phyloP scores from a whole-genome alignment of 2,888 invertebrate genomes.

The Dinocampus coccinellae region DNA sequence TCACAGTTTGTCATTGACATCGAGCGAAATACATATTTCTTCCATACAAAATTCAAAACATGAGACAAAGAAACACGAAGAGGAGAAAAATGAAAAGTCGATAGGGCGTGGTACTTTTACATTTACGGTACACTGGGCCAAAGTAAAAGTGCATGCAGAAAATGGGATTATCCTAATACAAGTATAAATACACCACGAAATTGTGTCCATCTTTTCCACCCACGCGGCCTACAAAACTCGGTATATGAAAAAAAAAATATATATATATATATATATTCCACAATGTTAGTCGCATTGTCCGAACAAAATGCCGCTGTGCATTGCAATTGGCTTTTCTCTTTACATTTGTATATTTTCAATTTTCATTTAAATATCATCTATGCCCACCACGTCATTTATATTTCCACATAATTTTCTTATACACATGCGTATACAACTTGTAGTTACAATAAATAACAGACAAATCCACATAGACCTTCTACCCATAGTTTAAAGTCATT shows the following conservation, averaged over 20 bases:
- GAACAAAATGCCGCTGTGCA: not conserved
- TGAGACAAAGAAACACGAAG: not conserved
- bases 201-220: conserved; percentile 20
- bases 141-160: conserved; percentile 44
- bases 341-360: not conserved
- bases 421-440: not conserved
- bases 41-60: not conserved
- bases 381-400: no score
- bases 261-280: no score
- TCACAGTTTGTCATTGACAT: conserved; percentile 3
- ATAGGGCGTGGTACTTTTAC: conserved; percentile 37
- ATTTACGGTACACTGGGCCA: conserved; percentile 13
- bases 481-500: conserved; percentile 41
- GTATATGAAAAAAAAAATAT: not conserved
- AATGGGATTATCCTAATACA: conserved; percentile 58
- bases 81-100: not conserved
- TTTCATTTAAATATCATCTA: not conserved
- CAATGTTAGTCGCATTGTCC: not conserved
- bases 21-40: not conserved
- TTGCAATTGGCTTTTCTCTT: not conserved
- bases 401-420: not conserved
- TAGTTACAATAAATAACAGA: not conserved
- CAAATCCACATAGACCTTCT: not conserved
- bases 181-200: conserved; percentile 51
- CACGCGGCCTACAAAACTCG: not conserved